Conservation (phyloP, 2,113 vertebrate species). For the Apus apus region DNA sequence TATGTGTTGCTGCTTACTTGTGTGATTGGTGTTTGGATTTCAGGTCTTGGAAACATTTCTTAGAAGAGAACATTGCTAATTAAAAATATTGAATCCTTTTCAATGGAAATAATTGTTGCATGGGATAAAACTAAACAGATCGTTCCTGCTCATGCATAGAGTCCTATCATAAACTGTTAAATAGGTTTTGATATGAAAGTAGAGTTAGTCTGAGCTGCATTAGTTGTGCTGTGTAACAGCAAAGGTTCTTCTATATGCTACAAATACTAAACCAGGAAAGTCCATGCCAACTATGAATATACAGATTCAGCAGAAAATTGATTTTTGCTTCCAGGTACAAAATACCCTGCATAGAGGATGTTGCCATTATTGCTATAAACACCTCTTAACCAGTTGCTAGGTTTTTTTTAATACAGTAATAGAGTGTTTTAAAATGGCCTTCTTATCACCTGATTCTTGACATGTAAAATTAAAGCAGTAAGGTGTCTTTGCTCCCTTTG, state of each 20-base stretch:
- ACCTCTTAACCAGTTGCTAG: neutral
- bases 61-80: neutral
- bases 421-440: neutral
- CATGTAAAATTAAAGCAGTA: neutral
- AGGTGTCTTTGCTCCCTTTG: neutral
- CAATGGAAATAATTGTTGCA: neutral
- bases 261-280: neutral
- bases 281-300: fast-evolving
- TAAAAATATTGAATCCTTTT: neutral
- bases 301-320: neutral
- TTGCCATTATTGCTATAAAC: neutral
- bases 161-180: neutral
- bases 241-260: neutral
- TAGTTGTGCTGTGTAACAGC: neutral
- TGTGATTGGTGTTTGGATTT: neutral
- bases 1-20: neutral
- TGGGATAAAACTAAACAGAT: neutral
- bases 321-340: neutral
- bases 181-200: neutral
- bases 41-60: neutral
- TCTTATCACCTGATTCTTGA: neutral
- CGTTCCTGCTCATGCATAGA: neutral
- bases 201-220: neutral
- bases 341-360: neutral
- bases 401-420: neutral